Conservation (phyloP, 2,113 vertebrate species). For the Dascyllus trimaculatus region DNA sequence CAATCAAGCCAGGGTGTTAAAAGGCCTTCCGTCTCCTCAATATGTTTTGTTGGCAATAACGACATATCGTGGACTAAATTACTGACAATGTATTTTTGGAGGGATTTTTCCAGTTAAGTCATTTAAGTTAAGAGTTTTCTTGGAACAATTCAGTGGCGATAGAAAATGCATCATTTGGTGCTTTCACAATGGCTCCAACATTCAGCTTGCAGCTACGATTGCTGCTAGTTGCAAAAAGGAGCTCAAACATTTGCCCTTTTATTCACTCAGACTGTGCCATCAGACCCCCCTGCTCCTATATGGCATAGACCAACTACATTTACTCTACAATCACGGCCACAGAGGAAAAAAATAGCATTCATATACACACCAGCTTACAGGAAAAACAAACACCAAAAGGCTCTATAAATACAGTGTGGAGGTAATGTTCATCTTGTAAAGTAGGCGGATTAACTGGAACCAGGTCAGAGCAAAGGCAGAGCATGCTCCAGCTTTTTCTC, state of each 20-base stretch:
- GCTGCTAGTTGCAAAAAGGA: not conserved
- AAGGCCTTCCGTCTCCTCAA: not conserved
- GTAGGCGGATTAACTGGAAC: conserved; percentile 77
- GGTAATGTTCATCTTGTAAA: conserved; percentile 74
- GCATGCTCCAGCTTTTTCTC: conserved; percentile 59
- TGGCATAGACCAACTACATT: conserved; percentile 29
- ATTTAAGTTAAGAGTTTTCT: not conserved
- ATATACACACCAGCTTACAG: conserved; percentile 33
- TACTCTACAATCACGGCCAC: conserved; percentile 29
- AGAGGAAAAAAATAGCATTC: conserved; percentile 21
- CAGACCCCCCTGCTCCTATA: conserved; percentile 19
- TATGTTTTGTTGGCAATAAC: not conserved
- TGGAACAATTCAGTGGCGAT: not conserved
- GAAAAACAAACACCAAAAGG: conserved; percentile 54
- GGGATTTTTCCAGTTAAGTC: too few relatives aligned
- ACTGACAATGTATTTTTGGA: not conserved
- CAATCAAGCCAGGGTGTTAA: not conserved
- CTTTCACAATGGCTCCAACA: conserved; percentile 13
- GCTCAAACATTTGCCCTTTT: not conserved
- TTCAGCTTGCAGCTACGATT: not conserved
- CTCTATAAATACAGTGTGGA: conserved; percentile 77
- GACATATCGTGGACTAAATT: not conserved
- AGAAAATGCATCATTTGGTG: not conserved
- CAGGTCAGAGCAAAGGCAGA: conserved; percentile 77
- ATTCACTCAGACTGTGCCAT: not conserved